phyloP scores from a whole-genome alignment of 2,113 vertebrate species.

The Cryptotis parvus region DNA sequence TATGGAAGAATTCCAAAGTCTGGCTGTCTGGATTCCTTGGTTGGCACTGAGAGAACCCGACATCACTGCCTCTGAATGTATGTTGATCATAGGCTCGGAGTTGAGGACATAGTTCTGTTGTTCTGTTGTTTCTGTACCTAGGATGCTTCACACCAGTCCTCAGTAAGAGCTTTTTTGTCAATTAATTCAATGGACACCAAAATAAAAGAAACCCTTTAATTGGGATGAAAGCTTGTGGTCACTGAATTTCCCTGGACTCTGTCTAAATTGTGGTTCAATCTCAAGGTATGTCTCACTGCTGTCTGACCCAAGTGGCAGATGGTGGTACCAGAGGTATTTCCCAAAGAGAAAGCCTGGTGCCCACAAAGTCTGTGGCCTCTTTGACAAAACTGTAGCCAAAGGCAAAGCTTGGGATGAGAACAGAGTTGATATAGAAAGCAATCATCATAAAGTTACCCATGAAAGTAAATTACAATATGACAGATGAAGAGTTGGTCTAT shows the following conservation, averaged over 20 bases:
- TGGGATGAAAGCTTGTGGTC: neutral
- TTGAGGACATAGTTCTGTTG: neutral
- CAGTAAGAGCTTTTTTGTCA: neutral
- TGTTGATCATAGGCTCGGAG: too few species aligned
- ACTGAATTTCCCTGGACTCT: neutral
- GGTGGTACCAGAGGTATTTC: neutral
- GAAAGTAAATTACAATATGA: neutral
- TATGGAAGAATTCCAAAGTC: neutral
- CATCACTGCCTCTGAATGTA: neutral
- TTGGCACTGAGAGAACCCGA: fast-evolving
- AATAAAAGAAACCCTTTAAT: neutral
- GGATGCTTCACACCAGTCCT: too few species aligned
- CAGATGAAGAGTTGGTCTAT: neutral
- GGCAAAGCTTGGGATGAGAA: neutral
- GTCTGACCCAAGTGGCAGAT: fast-evolving
- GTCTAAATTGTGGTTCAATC: neutral
- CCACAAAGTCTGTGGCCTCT: neutral
- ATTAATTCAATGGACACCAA: neutral
- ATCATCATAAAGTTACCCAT: too few species aligned
- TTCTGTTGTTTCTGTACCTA: neutral
- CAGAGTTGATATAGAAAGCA: neutral
- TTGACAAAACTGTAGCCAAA: neutral
- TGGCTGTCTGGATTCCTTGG: neutral
- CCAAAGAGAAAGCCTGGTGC: neutral
- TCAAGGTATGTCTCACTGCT: neutral